Conservation (phyloP, 2,113 vertebrate genomes). For the Hylia prasina region DNA sequence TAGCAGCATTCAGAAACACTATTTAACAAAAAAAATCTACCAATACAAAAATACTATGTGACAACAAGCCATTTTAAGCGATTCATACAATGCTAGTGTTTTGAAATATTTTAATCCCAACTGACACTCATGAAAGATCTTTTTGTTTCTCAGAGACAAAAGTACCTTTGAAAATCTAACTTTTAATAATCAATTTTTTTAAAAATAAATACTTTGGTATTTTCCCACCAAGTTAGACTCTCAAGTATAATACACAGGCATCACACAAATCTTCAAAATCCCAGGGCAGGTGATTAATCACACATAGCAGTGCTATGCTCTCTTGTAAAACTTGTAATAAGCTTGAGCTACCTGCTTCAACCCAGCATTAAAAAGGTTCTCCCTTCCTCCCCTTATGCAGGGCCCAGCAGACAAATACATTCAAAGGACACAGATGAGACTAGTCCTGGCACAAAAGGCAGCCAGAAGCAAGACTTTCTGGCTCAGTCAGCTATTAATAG, state of each 20-base stretch:
- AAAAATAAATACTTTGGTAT: neutral
- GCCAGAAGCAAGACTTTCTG: neutral
- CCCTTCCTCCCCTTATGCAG: neutral
- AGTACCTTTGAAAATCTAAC: neutral
- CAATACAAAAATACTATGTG: neutral
- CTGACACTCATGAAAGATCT: neutral
- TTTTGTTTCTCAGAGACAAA: neutral
- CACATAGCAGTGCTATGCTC: neutral
- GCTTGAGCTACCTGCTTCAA: neutral
- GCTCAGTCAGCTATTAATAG: neutral
- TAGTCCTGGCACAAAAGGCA: neutral
- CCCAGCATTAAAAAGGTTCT: neutral
- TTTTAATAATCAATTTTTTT: neutral
- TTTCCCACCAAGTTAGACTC: neutral
- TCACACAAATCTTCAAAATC: neutral
- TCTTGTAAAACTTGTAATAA: neutral
- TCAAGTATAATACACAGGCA: neutral
- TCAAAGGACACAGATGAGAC: neutral
- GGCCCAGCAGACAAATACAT: neutral
- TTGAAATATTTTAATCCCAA: neutral
- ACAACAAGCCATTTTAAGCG: neutral
- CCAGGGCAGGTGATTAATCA: neutral
- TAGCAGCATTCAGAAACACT: neutral
- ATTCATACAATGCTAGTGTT: neutral
- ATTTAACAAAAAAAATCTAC: neutral